A percentile compares a stretch with the other conserved stretches of the same genome.
These are phyloP conservation scores for Drosophila prolongata DNA, from an alignment of 2,888 invertebrate genomes.

Conservation along the genomic window DNA sequence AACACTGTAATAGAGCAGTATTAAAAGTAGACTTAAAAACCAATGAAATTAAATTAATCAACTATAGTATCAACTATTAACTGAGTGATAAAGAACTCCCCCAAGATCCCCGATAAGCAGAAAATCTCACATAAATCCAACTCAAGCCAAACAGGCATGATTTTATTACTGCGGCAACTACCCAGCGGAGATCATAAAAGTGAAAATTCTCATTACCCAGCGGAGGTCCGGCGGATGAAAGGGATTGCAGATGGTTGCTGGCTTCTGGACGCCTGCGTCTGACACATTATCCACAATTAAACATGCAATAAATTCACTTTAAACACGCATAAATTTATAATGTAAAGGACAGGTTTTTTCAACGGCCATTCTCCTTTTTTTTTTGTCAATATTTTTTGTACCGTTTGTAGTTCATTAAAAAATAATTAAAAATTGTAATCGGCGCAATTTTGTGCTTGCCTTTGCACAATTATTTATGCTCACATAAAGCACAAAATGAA, in stretches of 20 bases:
- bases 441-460: constrained; percentile 67
- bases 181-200: constrained; percentile 45
- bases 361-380: constrained; percentile 2
- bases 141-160: constrained; percentile 10
- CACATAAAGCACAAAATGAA: constrained; percentile 75
- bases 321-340: constrained; percentile 63
- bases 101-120: constrained; percentile 15
- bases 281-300: constrained; percentile 60
- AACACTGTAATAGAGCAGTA: background rate
- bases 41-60: constrained; percentile 2
- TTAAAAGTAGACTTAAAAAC: background rate
- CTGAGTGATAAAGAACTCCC: constrained; percentile 1
- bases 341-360: constrained; percentile 28
- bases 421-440: constrained; percentile 76
- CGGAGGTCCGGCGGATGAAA: background rate
- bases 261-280: constrained; percentile 22
- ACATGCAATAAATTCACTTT: constrained; percentile 70
- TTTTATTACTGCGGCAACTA: constrained; percentile 20
- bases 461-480: constrained; percentile 76
- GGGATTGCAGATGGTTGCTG: constrained; percentile 1
- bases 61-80: constrained; percentile 1
- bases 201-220: constrained; percentile 49
- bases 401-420: constrained; percentile 71
- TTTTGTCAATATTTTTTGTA: constrained; percentile 33
- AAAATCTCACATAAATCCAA: constrained; percentile 13